Conservation (phyloP, 2,888 invertebrate genomes). For the Exocentrus adspersus region DNA sequence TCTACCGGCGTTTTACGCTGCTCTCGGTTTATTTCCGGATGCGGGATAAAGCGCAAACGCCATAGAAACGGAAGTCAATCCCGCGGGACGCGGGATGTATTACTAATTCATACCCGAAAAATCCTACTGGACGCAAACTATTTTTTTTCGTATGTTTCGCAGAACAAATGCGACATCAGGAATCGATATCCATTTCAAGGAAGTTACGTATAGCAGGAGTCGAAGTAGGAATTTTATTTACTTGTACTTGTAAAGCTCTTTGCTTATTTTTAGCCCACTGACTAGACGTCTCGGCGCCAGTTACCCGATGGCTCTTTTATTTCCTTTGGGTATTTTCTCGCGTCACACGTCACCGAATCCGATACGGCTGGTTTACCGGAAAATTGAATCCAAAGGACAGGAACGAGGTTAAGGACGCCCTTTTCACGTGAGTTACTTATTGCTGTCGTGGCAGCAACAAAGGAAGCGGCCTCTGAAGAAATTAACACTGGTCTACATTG, state of each 20-base stretch:
- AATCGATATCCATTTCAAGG: not conserved
- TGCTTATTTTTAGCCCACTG: constrained; percentile 3
- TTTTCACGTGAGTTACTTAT: not conserved
- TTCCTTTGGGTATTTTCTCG: not conserved
- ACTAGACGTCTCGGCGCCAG: constrained; percentile 13
- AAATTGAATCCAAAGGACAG: not conserved
- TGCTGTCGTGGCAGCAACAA: too few relatives aligned
- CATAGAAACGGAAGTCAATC: not conserved
- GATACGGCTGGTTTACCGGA: not conserved
- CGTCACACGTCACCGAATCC: not conserved
- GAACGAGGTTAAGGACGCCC: not conserved
- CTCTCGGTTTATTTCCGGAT: not conserved
- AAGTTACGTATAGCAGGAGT: not conserved
- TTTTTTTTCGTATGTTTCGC: not conserved
- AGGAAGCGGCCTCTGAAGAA: too few relatives aligned
- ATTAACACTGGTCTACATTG: too few relatives aligned
- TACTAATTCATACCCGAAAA: not conserved
- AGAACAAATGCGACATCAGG: not conserved
- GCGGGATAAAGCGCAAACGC: not conserved
- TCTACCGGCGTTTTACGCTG: not conserved
- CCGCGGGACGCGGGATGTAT: not conserved
- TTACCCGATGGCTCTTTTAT: constrained; percentile 12
- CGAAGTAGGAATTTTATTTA: too few relatives aligned
- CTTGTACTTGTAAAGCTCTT: constrained; percentile 6
- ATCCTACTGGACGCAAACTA: too few relatives aligned